A percentile compares a stretch with the other conserved stretches of the same genome.
These are phyloP conservation scores for Sorex araneus DNA, from an alignment of 2,113 vertebrate genomes.

Conservation along the genomic window DNA sequence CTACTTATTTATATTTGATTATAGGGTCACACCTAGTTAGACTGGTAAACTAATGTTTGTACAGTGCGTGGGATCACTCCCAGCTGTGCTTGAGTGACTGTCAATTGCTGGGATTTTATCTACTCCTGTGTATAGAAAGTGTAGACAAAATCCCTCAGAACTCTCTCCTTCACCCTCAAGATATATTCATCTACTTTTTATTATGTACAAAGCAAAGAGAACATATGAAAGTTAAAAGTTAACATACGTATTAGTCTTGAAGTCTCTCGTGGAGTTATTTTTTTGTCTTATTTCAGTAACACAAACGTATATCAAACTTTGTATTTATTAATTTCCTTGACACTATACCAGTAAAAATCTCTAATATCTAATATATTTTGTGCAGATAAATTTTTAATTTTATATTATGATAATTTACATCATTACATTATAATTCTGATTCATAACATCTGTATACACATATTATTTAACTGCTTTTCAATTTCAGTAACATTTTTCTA, in stretches of 20 bases:
- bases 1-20: no score
- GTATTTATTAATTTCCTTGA: background rate
- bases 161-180: no score
- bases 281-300: background rate
- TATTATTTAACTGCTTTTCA: background rate
- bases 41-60: no score
- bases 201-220: background rate
- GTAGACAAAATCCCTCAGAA: no score
- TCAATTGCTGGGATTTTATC: no score
- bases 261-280: background rate
- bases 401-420: background rate
- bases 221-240: background rate
- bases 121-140: no score
- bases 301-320: background rate
- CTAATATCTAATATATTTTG: background rate
- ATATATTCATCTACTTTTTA: no score
- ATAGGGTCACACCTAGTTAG: no score
- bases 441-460: background rate
- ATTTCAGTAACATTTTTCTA: background rate
- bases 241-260: background rate
- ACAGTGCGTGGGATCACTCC: no score
- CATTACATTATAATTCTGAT: background rate
- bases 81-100: no score
- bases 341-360: background rate
- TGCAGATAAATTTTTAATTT: conserved; percentile 4